These are phyloP conservation scores for Euthynnus affinis DNA, from an alignment of 2,797 vertebrate species.

Conservation along the genomic window DNA sequence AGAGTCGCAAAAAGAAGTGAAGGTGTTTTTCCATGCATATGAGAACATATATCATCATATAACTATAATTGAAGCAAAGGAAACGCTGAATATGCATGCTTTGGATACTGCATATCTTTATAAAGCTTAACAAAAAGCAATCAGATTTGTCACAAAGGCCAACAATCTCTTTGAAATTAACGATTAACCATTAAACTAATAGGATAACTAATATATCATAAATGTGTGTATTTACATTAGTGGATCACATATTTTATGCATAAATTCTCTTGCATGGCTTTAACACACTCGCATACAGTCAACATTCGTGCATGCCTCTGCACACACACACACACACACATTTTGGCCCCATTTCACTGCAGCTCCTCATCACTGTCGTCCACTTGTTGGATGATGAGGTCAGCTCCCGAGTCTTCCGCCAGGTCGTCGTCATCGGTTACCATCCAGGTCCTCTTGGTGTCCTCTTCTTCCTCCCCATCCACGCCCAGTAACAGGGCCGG, in stretches of 20 bases:
- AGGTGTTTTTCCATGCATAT: constrained; percentile 66
- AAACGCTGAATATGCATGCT: constrained; percentile 72
- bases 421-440: constrained; percentile 90
- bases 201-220: constrained; percentile 53
- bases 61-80: constrained; percentile 51
- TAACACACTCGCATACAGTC: constrained; percentile 21
- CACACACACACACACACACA: constrained; percentile 32
- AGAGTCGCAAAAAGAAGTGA: constrained; percentile 29
- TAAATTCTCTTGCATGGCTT: constrained; percentile 74
- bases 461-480: constrained; percentile 90
- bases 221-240: constrained; percentile 66
- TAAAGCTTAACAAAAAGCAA: constrained; percentile 58
- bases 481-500: constrained; percentile 88
- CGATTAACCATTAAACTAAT: constrained; percentile 46
- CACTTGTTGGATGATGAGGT: constrained; percentile 96
- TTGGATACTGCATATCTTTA: constrained; percentile 74
- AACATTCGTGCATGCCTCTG: constrained; percentile 13
- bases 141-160: constrained; percentile 52
- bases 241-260: constrained; percentile 56
- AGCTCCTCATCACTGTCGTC: constrained; percentile 96
- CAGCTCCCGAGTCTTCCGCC: constrained; percentile 93
- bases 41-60: constrained; percentile 45
- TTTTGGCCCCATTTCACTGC: constrained; percentile 79
- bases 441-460: constrained; percentile 90
- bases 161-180: constrained; percentile 48